phyloP scores from a whole-genome alignment of 2,113 vertebrate species.

The Cryptoleucopteryx plumbea region DNA sequence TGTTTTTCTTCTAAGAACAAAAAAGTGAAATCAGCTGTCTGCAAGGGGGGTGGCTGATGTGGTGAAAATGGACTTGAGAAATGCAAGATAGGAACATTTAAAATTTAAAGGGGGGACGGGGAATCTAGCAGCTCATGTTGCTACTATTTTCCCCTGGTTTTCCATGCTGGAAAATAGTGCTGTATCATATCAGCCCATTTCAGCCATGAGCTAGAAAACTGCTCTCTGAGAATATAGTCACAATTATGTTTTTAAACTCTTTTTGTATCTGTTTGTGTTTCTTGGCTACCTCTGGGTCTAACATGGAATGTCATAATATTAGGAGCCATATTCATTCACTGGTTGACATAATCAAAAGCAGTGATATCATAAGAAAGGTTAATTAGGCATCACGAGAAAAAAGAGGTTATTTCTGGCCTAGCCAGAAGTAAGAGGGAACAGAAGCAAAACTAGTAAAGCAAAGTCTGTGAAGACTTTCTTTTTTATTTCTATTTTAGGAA shows the following conservation, averaged over 20 bases:
- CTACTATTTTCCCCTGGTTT: not conserved
- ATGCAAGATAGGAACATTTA: not conserved
- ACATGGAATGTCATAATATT: not conserved
- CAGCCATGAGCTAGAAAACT: not conserved
- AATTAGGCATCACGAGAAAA: not conserved
- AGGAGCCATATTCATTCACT: not conserved
- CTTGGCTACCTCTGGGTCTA: not conserved
- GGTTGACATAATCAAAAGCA: not conserved
- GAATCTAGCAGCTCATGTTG: not conserved
- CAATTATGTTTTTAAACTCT: not conserved
- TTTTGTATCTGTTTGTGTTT: not conserved
- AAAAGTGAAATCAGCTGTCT: not conserved
- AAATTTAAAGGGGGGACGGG: not conserved
- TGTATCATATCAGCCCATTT: not conserved
- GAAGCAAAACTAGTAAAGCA: not conserved
- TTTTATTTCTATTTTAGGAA: not conserved
- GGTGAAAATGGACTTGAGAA: not conserved
- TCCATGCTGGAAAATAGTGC: not conserved
- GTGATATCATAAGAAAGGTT: not conserved
- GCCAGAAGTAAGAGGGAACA: not conserved
- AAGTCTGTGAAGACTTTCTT: not conserved
- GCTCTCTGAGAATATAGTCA: not conserved
- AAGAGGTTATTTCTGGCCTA: not conserved
- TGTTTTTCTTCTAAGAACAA: not conserved
- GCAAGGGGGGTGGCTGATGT: not conserved